Conservation (phyloP, 2,888 invertebrate genomes). For the Hypercompe scribonia region DNA sequence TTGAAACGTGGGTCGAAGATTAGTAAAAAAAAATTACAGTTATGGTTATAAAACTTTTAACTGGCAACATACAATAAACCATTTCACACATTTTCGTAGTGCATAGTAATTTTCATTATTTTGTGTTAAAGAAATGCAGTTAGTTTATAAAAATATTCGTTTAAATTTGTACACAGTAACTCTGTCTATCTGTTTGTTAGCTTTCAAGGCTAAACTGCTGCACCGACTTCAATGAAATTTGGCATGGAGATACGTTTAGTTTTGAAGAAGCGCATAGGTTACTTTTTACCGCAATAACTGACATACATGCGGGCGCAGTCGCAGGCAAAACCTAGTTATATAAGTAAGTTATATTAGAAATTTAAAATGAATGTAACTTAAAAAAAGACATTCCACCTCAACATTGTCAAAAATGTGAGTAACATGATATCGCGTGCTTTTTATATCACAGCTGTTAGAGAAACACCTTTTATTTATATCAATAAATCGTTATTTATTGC, state of each 20-base stretch:
- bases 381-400: conserved; percentile 30
- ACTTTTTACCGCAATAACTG: too few species aligned
- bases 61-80: background rate
- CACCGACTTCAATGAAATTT: too few species aligned
- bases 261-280: too few species aligned
- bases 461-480: conserved; percentile 58
- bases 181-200: too few species aligned
- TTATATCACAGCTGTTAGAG: conserved; percentile 63
- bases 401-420: conserved; percentile 46
- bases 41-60: background rate
- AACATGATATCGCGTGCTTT: conserved; percentile 60
- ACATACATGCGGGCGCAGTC: too few species aligned
- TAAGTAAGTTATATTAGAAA: background rate
- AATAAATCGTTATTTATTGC: conserved; percentile 42
- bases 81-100: background rate
- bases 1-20: too few species aligned
- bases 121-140: background rate
- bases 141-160: too few species aligned
- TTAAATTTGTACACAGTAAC: too few species aligned
- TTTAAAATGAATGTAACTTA: conserved; percentile 9
- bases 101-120: background rate
- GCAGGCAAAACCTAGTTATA: too few species aligned
- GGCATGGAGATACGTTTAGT: too few species aligned
- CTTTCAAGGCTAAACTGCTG: too few species aligned
- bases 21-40: too few species aligned